A percentile compares a stretch with the other conserved stretches of the same genome.
Evolutionary conservation across 2,113 vertebrate species (phyloP).

Genomic region (Tonatia bakeri): DNA sequence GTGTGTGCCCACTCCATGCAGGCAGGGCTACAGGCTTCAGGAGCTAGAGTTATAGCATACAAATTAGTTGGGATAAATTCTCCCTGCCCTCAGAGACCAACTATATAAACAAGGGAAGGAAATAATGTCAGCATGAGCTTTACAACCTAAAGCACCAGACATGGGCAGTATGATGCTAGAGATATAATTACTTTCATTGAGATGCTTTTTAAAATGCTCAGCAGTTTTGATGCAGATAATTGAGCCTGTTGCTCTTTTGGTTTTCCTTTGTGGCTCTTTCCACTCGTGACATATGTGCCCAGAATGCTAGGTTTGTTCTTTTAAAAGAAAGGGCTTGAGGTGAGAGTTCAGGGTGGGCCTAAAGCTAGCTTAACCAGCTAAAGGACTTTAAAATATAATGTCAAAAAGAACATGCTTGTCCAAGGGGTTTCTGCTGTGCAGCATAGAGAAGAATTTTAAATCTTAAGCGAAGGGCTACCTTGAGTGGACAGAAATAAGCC

Average conservation of each 20-base stretch:
- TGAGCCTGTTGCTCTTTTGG: neutral
- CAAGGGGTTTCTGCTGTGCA: neutral
- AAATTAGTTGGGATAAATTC: neutral
- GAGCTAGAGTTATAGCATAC: neutral
- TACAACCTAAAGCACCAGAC: neutral
- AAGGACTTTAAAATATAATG: neutral
- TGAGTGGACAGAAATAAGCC: neutral
- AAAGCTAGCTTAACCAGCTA: neutral
- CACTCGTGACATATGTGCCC: neutral
- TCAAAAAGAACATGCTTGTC: neutral
- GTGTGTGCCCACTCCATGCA: neutral
- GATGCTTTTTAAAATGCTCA: neutral
- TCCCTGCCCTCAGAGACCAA: neutral
- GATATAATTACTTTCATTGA: neutral
- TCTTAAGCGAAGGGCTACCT: neutral
- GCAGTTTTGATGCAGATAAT: neutral
- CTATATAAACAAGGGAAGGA: neutral
- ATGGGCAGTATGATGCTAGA: neutral
- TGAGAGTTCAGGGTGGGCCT: neutral
- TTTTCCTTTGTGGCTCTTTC: conserved; percentile 16
- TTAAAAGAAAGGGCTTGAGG: neutral
- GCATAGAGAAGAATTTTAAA: neutral
- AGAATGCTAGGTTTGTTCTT: neutral
- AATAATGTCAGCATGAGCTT: neutral
- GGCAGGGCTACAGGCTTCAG: neutral